Percentiles rank a stretch among this genome's conserved stretches.
These are phyloP conservation scores for Cottoperca gobio DNA, from an alignment of 2,797 vertebrate species.

Conservation along the genomic window DNA sequence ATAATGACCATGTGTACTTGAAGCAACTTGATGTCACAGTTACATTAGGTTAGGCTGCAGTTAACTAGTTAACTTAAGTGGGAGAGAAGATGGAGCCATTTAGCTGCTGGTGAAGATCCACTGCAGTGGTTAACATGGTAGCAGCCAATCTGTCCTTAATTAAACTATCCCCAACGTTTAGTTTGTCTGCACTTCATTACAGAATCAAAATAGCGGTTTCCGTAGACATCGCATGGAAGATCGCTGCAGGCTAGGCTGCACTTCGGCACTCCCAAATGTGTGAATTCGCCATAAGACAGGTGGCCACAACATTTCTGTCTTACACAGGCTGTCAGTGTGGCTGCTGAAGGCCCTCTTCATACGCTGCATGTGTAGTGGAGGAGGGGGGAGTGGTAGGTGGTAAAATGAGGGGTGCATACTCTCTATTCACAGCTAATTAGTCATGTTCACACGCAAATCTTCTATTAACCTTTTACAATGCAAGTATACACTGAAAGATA, in stretches of 20 bases:
- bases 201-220: too few relatives aligned
- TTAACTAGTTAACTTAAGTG: neutral
- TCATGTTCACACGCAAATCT: conserved; percentile 50
- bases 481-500: conserved; percentile 53
- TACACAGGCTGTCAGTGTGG: conserved; percentile 4
- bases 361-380: conserved; percentile 33
- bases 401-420: conserved; percentile 44
- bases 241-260: too few relatives aligned
- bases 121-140: neutral
- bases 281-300: too few relatives aligned
- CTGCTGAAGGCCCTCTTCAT: conserved; percentile 29
- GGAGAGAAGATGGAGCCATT: neutral
- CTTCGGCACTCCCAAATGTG: too few relatives aligned
- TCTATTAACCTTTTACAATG: conserved; percentile 54
- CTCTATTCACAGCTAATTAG: conserved; percentile 61
- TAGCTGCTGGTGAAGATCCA: too few relatives aligned
- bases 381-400: conserved; percentile 27
- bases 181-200: too few relatives aligned
- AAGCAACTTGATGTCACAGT: neutral
- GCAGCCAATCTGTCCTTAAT: neutral
- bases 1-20: neutral
- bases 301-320: neutral
- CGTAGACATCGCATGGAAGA: too few relatives aligned
- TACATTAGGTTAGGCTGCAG: neutral
- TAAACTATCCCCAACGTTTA: too few relatives aligned